phyloP scores from a whole-genome alignment of 2,113 vertebrate species.

The Anoplopoma fimbria region DNA sequence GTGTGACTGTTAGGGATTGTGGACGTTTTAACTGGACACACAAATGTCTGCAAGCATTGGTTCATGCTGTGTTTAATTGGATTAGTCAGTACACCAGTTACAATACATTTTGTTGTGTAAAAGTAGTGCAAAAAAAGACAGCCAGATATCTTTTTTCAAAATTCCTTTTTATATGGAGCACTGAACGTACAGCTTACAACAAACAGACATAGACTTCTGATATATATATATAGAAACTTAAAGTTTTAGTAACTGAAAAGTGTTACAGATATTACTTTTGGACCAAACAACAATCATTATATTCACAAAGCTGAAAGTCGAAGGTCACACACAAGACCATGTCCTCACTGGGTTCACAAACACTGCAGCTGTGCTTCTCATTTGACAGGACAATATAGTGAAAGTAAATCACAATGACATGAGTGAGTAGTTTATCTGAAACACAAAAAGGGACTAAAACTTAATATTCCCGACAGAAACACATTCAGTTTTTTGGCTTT shows the following conservation, averaged over 20 bases:
- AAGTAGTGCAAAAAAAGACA: background rate
- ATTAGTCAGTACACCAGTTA: background rate
- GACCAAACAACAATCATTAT: constrained; percentile 73
- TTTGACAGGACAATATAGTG: constrained; percentile 52
- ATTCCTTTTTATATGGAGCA: constrained; percentile 72
- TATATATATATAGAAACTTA: constrained; percentile 57
- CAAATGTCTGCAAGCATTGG: background rate
- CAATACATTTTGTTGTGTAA: background rate
- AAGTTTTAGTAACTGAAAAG: constrained; percentile 68
- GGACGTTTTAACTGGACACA: background rate
- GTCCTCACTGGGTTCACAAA: constrained; percentile 65
- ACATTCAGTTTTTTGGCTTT: constrained; percentile 43
- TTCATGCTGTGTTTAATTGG: background rate
- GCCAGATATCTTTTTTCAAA: constrained; percentile 31
- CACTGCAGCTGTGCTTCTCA: constrained; percentile 68
- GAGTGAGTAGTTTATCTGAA: constrained; percentile 51
- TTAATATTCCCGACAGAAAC: constrained; percentile 28
- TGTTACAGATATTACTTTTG: constrained; percentile 71
- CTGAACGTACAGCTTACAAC: constrained; percentile 78
- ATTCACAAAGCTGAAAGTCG: constrained; percentile 66
- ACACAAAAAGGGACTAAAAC: constrained; percentile 45
- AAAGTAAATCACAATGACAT: constrained; percentile 65
- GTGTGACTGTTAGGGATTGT: background rate
- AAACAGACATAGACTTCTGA: constrained; percentile 71
- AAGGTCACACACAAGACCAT: constrained; percentile 60